Evolutionary conservation across 2,888 invertebrate species (phyloP).

Genomic region (Ceramica pisi): DNA sequence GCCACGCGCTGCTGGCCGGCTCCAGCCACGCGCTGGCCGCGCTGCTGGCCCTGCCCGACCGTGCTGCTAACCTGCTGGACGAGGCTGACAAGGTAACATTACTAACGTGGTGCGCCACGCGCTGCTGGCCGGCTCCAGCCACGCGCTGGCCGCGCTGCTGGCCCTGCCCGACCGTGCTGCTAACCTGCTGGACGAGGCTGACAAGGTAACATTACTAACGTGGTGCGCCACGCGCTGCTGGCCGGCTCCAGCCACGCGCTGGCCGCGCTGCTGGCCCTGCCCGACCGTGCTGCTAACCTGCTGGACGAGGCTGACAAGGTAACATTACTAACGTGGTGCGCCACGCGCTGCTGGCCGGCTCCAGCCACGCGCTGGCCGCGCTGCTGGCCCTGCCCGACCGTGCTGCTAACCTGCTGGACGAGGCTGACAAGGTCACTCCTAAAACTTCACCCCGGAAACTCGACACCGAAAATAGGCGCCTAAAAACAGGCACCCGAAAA

Average conservation of each 20-base stretch:
- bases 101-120: slow-evolving; percentile 61
- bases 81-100: slow-evolving; percentile 65
- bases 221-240: slow-evolving; percentile 90
- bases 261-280: slow-evolving; percentile 93
- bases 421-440: too few species aligned
- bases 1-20: slow-evolving; percentile 92
- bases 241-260: slow-evolving; percentile 91
- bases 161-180: slow-evolving; percentile 93
- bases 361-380: too few species aligned
- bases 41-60: slow-evolving; percentile 92
- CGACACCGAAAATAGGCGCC: too few species aligned
- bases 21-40: slow-evolving; percentile 92
- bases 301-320: slow-evolving; percentile 65
- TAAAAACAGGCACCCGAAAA: too few species aligned
- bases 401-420: neutral
- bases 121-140: slow-evolving; percentile 94
- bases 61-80: slow-evolving; percentile 88
- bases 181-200: slow-evolving; percentile 58
- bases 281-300: slow-evolving; percentile 90
- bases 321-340: too few species aligned
- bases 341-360: too few species aligned
- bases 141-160: slow-evolving; percentile 91
- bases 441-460: too few species aligned
- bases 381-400: neutral
- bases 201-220: slow-evolving; percentile 68